Percentiles rank a stretch among this genome's conserved stretches.
These are phyloP conservation scores for Hormiphora californensis DNA, from an alignment of 37 sponge, comb jelly and placozoan genomes.

Conservation along the genomic window DNA sequence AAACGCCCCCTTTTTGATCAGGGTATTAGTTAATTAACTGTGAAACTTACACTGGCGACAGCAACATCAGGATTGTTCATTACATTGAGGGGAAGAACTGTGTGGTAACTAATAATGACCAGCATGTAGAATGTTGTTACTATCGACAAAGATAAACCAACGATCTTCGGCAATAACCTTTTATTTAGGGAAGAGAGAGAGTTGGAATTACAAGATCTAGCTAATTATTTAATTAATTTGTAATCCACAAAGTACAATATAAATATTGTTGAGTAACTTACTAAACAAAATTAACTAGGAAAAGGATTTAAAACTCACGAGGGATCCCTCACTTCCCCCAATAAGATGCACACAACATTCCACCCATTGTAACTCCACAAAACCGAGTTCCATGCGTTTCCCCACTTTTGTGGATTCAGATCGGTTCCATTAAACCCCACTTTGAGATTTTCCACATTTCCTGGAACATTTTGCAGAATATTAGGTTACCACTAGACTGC, in stretches of 20 bases:
- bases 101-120: not conserved
- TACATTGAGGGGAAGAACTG: not conserved
- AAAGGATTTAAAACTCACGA: not conserved
- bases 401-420: not conserved
- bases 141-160: not conserved
- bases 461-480: not conserved
- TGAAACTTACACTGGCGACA: not conserved
- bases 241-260: not conserved
- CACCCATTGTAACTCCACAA: constrained; percentile 2
- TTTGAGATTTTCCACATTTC: not conserved
- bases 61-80: not conserved
- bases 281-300: not conserved
- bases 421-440: constrained; percentile 6
- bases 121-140: not conserved
- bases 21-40: no score
- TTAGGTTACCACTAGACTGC: not conserved
- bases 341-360: not conserved
- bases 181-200: no score
- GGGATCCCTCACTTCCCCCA: not conserved
- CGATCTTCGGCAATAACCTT: not conserved
- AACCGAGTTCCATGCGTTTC: constrained; percentile 5
- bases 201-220: no score
- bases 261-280: not conserved
- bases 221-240: no score
- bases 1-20: no score